A percentile compares a stretch with the other conserved stretches of the same genome.
Conservation (phyloP, 2,797 vertebrate genomes). For the Pelobates cultripes region DNA sequence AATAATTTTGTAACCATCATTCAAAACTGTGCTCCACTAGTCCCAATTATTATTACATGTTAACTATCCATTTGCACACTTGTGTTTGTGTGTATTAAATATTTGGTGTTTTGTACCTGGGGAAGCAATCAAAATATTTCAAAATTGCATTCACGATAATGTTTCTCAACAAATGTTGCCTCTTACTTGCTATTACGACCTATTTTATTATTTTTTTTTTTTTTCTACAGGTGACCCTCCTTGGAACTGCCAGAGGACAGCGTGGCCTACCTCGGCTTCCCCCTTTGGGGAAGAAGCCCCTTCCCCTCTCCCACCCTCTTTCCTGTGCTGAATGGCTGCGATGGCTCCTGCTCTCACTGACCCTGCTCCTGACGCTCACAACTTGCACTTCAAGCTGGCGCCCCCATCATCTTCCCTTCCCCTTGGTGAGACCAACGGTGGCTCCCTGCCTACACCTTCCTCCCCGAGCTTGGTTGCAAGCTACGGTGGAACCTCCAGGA, state of each 20-base stretch:
- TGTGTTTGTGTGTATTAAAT: too few species aligned
- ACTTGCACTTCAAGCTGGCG: conserved; percentile 99
- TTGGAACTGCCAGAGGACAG: conserved; percentile 31
- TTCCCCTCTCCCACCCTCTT: conserved; percentile 33
- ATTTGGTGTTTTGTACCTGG: too few species aligned
- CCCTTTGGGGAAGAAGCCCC: conserved; percentile 40
- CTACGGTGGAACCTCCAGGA: conserved; percentile 88
- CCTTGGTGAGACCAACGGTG: conserved; percentile 93
- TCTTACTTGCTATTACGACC: too few species aligned
- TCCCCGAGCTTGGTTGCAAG: conserved; percentile 84
- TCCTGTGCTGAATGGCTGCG: conserved; percentile 99
- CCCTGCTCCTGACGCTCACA: conserved; percentile 99
- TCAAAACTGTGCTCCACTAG: too few species aligned
- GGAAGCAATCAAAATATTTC: too few species aligned
- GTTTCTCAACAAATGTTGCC: too few species aligned
- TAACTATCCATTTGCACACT: too few species aligned
- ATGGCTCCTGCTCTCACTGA: conserved; percentile 99
- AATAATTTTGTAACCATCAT: too few species aligned
- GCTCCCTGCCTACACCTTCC: conserved; percentile 83
- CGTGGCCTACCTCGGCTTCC: conserved; percentile 40
- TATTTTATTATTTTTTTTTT: not conserved
- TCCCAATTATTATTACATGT: too few species aligned
- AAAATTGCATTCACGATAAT: too few species aligned
- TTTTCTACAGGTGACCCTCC: not conserved
- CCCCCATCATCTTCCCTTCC: conserved; percentile 96